Conservation (phyloP, 2,888 invertebrate species). For the Argynnis bischoffii region DNA sequence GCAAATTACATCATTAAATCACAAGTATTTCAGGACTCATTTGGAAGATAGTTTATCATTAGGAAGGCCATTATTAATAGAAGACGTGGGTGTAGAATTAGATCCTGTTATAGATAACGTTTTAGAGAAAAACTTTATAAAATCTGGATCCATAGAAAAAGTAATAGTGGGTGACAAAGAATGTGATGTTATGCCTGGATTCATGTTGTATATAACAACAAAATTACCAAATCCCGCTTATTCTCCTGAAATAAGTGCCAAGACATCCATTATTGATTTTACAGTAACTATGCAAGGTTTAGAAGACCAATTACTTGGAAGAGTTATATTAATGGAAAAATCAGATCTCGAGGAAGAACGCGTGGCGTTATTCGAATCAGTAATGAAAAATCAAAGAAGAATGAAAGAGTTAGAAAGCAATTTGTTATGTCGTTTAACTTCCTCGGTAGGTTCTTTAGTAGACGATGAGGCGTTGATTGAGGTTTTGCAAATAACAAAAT, state of each 20-base stretch:
- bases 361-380: conserved; percentile 95
- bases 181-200: conserved; percentile 97
- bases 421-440: conserved; percentile 93
- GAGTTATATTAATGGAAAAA: conserved; percentile 98
- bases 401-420: conserved; percentile 98
- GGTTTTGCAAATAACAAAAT: conserved; percentile 92
- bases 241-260: conserved; percentile 97
- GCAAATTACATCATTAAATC: conserved; percentile 96
- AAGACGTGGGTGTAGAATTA: conserved; percentile 96
- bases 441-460: conserved; percentile 95
- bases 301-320: conserved; percentile 95
- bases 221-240: conserved; percentile 98
- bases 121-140: conserved; percentile 98
- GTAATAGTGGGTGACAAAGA: conserved; percentile 97
- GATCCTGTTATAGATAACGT: conserved; percentile 99
- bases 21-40: conserved; percentile 97
- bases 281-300: conserved; percentile 98
- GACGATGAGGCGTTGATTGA: conserved; percentile 97
- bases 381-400: conserved; percentile 96
- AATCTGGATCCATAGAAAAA: conserved; percentile 97
- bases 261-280: conserved; percentile 98
- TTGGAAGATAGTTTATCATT: conserved; percentile 93
- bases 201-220: conserved; percentile 97
- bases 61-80: conserved; percentile 94
- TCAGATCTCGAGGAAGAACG: conserved; percentile 97